These are phyloP conservation scores for Cancer borealis DNA, from an alignment of 2,888 invertebrate genomes.

Conservation along the genomic window DNA sequence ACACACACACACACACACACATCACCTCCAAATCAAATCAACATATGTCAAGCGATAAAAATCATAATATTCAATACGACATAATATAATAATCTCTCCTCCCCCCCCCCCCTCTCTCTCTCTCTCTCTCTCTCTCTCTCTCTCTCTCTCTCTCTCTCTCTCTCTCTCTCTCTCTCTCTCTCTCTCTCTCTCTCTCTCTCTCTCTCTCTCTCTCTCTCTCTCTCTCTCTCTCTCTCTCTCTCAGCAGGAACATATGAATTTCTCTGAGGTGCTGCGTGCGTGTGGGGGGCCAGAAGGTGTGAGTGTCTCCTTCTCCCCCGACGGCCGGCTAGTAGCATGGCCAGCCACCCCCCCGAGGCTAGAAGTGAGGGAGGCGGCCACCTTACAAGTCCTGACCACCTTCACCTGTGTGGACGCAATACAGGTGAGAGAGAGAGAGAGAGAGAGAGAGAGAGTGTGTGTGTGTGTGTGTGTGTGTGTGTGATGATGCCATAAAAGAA, in stretches of 20 bases:
- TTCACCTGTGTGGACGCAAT: slow-evolving; percentile 63
- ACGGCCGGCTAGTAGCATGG: slow-evolving; percentile 68
- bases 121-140: too few relatives aligned
- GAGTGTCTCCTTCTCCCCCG: slow-evolving; percentile 64
- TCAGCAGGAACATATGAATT: slow-evolving; percentile 62
- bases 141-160: too few relatives aligned
- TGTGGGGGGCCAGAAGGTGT: neutral
- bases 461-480: too few relatives aligned
- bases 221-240: neutral
- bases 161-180: too few relatives aligned
- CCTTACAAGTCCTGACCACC: slow-evolving; percentile 58
- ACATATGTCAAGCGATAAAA: too few relatives aligned
- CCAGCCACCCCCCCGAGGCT: slow-evolving; percentile 62
- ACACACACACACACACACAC: too few relatives aligned
- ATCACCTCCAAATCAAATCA: too few relatives aligned
- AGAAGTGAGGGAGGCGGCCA: slow-evolving; percentile 61
- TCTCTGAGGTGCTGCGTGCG: slow-evolving; percentile 60
- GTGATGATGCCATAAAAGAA: too few relatives aligned
- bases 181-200: too few relatives aligned
- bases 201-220: neutral
- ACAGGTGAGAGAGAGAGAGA: slow-evolving; percentile 51
- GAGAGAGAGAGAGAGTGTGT: neutral
- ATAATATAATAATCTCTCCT: too few relatives aligned
- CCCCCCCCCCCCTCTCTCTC: too few relatives aligned
- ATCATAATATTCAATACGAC: too few relatives aligned